Base-by-base conservation (phyloP, 2,113 vertebrate species). In the Propithecus coquereli region DNA sequence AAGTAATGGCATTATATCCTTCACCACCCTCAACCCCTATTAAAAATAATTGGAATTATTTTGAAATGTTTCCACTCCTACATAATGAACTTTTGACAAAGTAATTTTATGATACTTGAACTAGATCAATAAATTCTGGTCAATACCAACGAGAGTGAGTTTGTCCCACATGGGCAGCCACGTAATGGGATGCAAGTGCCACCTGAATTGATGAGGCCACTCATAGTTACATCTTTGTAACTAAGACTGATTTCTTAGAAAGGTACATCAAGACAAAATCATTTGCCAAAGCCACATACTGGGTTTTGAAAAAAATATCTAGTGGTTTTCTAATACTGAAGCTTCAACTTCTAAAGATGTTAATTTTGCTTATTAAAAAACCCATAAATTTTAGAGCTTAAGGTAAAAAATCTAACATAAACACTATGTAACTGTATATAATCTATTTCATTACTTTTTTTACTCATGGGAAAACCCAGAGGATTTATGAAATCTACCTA, bases 401-500 rank as follows among this genome's bases (percentile, higher is more conserved):
- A 89, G 37, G 63, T 63, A 66, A 92, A 95, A 71, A 57, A 25
- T 70, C 17, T 63, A 47, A 63, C 22, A 30, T 70, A 93, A 93
- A 77, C 52, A 88, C 45, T 89, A 76, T 34, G 25, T 85, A 74
- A 91, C 94, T 83, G 73, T n/a, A 3, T 93, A 63, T 81, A 76
- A 93, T 89, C 61, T 86, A 79, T 73, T 91, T 96, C 37, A 74
- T 54, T 90, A 61, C 43, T 83, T 96, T 90, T 86, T 57, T 40
- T 27, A 18, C 34, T 88, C 22, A 63, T 3, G 32, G 30, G 61
- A 73, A 86, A 93, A 89, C 32, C 25, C 59, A 86, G 23, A 23
- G 87, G 68, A 94, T 95, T 95, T 96, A 93, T 92, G 71, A 93
- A 81, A 91, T 79, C 90, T 80, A 63, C 92, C 59, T 82, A 83